phyloP scores from a whole-genome alignment of 2,113 vertebrate genomes.

The Onychostoma macrolepis region DNA sequence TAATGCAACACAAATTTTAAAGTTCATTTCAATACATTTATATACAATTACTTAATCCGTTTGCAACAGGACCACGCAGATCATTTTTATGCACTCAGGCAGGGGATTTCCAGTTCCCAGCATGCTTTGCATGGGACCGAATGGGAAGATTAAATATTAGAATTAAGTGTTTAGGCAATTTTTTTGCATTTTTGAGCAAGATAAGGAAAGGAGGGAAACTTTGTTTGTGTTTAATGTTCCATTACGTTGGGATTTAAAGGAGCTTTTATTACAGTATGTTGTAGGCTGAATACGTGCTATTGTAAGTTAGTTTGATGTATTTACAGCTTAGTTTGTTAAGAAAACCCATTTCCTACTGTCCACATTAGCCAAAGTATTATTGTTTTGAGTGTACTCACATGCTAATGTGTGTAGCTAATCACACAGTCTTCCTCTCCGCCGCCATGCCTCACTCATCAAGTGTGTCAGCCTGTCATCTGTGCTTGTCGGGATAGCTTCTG shows the following conservation, averaged over 20 bases:
- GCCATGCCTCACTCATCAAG: background rate
- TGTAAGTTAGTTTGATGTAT: background rate
- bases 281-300: background rate
- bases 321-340: background rate
- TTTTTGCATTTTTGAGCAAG: background rate
- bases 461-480: conserved; percentile 4
- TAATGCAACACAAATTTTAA: background rate
- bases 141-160: background rate
- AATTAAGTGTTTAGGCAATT: background rate
- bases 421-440: background rate
- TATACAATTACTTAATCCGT: background rate
- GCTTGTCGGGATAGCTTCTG: background rate
- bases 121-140: background rate
- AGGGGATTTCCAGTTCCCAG: background rate
- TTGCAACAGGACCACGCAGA: background rate
- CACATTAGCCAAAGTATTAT: background rate
- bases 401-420: conserved; percentile 16
- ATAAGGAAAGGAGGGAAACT: background rate
- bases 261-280: background rate
- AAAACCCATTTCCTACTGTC: background rate
- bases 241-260: background rate
- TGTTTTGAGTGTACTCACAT: background rate
- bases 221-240: background rate
- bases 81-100: background rate
- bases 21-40: background rate